Evolutionary conservation across 2,113 vertebrate genomes (phyloP), one percentile per base, ranked within the genome.

Genomic region (Cynopterus brachyotis): DNA sequence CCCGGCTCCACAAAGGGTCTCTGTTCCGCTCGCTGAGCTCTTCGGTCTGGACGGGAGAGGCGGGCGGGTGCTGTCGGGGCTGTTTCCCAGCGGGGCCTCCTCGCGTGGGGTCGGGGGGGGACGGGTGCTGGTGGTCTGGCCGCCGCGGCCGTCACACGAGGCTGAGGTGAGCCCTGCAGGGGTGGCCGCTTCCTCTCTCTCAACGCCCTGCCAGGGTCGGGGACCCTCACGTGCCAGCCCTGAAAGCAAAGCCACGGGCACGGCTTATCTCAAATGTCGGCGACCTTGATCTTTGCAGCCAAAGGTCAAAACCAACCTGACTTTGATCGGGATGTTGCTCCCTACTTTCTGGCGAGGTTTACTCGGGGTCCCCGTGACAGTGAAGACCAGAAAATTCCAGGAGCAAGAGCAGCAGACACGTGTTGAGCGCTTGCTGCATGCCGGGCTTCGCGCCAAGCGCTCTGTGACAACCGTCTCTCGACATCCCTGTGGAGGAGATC

Each of bases 1-100:
- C 69, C 86, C 17, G 76, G 72, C 16, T 50, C 64, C 62, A 30
- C n/a, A 19, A 12, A 42, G 12, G 45, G 47, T 9, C 53, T 66
- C 28, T 59, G 55, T 66, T 35, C 86, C 45, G 22, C 45, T 76
- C 32, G 1, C 16, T 83, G 62, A 66, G 26, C 45, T 2, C 62
- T 47, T 50, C 60, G 37, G 80, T 47, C 13, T 45, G n/a, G 66
- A 32, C 69, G 19, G 24, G 24, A 28, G 40, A 42, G 26, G 55
- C 4, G n/a, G 9, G 5, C 37, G n/a, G 9, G 5, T 45, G 19
- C 59, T 15, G 0, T 28, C 9, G 9, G n/a, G 13, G 30, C 35
- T 82, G 0, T 45, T 62, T 69, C 85, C 9, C 35, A 0, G 1
- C 3, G 55, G n/a, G 24, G 32, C 3, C 20, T 50, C n/a, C 57